Conservation (phyloP, 2,888 invertebrate species). For the Notodonta ziczac region DNA sequence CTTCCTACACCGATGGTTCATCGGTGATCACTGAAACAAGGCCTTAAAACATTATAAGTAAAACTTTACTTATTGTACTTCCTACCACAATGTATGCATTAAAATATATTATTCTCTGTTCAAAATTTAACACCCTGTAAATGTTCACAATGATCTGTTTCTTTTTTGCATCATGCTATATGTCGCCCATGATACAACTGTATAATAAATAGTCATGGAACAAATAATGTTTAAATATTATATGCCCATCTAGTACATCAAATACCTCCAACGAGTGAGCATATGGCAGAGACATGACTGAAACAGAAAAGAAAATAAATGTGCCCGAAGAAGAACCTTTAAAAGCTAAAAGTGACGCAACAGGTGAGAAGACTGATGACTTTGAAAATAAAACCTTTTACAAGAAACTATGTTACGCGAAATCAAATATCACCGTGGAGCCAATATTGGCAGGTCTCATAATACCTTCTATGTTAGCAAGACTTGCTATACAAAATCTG, state of each 20-base stretch:
- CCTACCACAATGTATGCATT: no score
- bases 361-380: constrained; percentile 29
- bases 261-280: constrained; percentile 31
- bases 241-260: constrained; percentile 38
- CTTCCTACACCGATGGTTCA: no score
- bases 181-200: not conserved
- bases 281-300: constrained; percentile 47
- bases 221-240: constrained; percentile 44
- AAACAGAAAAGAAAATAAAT: constrained; percentile 37
- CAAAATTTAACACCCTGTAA: not conserved
- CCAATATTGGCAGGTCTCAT: constrained; percentile 89
- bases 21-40: no score
- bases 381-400: constrained; percentile 71
- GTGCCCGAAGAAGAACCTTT: constrained; percentile 60
- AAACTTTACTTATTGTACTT: no score
- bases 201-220: constrained; percentile 18
- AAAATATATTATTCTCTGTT: no score
- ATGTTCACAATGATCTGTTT: not conserved
- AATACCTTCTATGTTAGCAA: constrained; percentile 86
- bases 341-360: constrained; percentile 43
- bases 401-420: constrained; percentile 81
- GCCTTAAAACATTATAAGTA: no score
- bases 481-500: constrained; percentile 85
- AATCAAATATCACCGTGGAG: constrained; percentile 87
- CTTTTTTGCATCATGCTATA: constrained; percentile 35